Conservation (phyloP, 2,888 invertebrate genomes). For the Lasioglossum leucozonium region DNA sequence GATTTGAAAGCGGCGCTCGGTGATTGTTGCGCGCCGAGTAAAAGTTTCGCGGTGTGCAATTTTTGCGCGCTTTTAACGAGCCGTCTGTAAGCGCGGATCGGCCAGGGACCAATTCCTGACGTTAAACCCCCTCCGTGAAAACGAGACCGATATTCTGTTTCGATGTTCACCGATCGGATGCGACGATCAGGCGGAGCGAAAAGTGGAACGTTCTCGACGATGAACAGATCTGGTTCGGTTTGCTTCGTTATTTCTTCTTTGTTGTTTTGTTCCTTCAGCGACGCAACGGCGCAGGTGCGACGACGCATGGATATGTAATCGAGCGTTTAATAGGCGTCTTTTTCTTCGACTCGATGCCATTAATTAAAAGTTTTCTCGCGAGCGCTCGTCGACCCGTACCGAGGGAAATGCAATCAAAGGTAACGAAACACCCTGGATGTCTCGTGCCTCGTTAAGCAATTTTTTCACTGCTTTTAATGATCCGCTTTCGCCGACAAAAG, state of each 20-base stretch:
- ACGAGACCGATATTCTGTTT: background rate
- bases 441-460: constrained; percentile 66
- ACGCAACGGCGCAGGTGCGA: background rate
- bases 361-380: constrained; percentile 69
- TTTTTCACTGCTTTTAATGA: constrained; percentile 59
- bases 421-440: constrained; percentile 61
- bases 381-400: constrained; percentile 27
- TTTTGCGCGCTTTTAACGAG: constrained; percentile 22
- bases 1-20: constrained; percentile 56
- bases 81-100: constrained; percentile 10
- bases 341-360: constrained; percentile 51
- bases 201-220: background rate
- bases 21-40: constrained; percentile 23
- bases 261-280: too few species aligned
- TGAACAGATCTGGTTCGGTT: background rate
- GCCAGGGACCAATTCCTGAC: constrained; percentile 8
- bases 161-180: background rate
- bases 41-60: constrained; percentile 32
- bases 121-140: background rate
- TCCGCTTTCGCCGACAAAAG: constrained; percentile 47
- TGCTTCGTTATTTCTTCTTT: background rate
- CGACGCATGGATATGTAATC: background rate
- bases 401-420: constrained; percentile 59
- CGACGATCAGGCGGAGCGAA: background rate
- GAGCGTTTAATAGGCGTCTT: constrained; percentile 28